phyloP scores from a whole-genome alignment of 2,888 invertebrate species.

The Hemicrepidius hirtus region DNA sequence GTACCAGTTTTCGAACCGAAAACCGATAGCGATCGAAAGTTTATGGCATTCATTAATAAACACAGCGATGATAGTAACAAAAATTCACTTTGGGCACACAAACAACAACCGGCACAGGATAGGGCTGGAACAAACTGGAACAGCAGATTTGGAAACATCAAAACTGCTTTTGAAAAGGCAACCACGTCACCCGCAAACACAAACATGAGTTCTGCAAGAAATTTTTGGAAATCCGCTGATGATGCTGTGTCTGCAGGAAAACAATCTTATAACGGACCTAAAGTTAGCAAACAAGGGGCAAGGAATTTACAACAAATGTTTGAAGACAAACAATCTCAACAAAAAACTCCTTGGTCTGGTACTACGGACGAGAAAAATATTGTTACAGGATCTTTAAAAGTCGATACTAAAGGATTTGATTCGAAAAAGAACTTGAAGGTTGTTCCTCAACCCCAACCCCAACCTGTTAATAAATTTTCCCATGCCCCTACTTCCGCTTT shows the following conservation, averaged over 20 bases:
- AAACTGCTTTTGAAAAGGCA: constrained; percentile 84
- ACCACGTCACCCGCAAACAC: constrained; percentile 68
- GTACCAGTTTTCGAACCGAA: constrained; percentile 85
- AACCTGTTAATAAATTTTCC: constrained; percentile 82
- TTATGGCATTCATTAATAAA: constrained; percentile 87
- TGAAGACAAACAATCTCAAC: constrained; percentile 52
- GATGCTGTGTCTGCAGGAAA: constrained; percentile 68
- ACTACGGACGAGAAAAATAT: constrained; percentile 68
- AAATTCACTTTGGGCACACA: constrained; percentile 46
- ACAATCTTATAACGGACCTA: constrained; percentile 66
- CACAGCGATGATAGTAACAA: constrained; percentile 75
- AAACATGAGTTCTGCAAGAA: constrained; percentile 75
- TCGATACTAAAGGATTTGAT: constrained; percentile 65
- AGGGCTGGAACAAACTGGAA: constrained; percentile 79
- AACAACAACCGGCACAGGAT: background rate
- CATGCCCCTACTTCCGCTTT: constrained; percentile 87
- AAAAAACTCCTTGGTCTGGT: constrained; percentile 67
- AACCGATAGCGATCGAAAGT: constrained; percentile 90
- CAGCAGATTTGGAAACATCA: constrained; percentile 88
- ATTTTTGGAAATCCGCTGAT: constrained; percentile 79
- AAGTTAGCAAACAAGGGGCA: constrained; percentile 40
- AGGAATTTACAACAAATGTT: constrained; percentile 68
- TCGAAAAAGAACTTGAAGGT: constrained; percentile 71
- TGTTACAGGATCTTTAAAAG: constrained; percentile 70
- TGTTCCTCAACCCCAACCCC: constrained; percentile 76